Conservation (phyloP, 2,797 vertebrate species). For the Enteromius mattozi region DNA sequence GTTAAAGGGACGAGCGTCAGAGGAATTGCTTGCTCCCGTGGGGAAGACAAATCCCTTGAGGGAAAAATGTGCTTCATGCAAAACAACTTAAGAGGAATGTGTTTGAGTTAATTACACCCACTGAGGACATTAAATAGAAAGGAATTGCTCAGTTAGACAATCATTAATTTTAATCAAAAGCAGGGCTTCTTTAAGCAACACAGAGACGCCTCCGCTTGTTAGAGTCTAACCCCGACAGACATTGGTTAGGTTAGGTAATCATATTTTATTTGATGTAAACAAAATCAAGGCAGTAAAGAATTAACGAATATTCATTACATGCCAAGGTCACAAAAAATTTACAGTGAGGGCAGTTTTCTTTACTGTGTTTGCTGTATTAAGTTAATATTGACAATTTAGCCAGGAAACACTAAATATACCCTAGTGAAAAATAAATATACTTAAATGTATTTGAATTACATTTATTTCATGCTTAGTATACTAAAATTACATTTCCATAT, state of each 20-base stretch:
- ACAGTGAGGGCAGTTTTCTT: background rate
- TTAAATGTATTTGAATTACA: no score
- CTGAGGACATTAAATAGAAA: conserved; percentile 62
- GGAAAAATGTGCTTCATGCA: conserved; percentile 53
- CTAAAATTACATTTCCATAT: no score
- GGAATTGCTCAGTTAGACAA: conserved; percentile 42
- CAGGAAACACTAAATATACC: background rate
- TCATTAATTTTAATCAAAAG: conserved; percentile 44
- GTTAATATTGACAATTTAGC: background rate
- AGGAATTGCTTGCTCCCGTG: conserved; percentile 52
- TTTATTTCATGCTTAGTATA: no score
- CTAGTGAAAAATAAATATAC: background rate
- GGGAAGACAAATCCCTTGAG: conserved; percentile 50
- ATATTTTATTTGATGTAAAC: conserved; percentile 15
- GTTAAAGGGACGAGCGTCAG: conserved; percentile 63
- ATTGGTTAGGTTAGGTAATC: background rate
- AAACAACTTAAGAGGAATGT: conserved; percentile 67
- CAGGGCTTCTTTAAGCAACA: background rate
- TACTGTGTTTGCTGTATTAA: background rate
- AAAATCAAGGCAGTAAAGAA: background rate
- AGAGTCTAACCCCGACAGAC: background rate
- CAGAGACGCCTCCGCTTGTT: conserved; percentile 7
- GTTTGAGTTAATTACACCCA: conserved; percentile 68
- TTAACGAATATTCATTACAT: background rate
- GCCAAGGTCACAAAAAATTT: background rate